Base-by-base conservation (phyloP, 2,888 invertebrate genomes). In the Aporophyla nigra region DNA sequence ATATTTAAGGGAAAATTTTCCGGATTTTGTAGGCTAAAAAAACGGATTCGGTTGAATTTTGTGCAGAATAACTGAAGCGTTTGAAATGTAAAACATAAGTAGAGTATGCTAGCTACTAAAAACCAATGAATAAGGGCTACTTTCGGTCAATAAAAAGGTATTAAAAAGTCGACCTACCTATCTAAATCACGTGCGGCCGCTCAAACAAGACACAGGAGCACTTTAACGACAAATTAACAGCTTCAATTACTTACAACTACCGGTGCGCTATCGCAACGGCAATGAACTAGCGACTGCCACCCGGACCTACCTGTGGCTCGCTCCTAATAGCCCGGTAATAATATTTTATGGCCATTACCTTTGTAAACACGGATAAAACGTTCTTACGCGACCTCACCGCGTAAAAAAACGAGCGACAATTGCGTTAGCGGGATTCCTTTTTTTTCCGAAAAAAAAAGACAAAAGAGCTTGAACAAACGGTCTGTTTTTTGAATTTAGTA, bases 291-390 rank as follows among this genome's bases (percentile, higher is more conserved):
- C 91, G 88, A 92, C 90, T 90, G 90, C 89, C 90, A 90, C 92
- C 90, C 90, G 90, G 90, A 91, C 91, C 94, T 96, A 96, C 96
- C 96, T 96, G 96, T 95, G 93, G 96, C 94, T 95, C 92, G 90
- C 87, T 91, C 88, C 91, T 94, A 95, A 95, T 93, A 93, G 93
- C 93, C 91, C 91, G 91, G 94, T 95, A 95, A 96, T 95, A 96
- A 95, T 95, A 95, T 95, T 96, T 96, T 96, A 96, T 94, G 94
- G 94, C 94, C 93, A 93, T 94, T 95, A 95, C 95, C 94, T 94
- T 94, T 94, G 93, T 95, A 95, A 95, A 96, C 94, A 95, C 92
- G 93, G 92, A 92, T 93, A 94, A 94, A 94, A 94, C 90, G 92
- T 91, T 93, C 91, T 93, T 93, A 92, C 90, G 87, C 89, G 91